These are phyloP conservation scores for Pogoniulus pusillus DNA, from an alignment of 2,797 vertebrate species.

Conservation along the genomic window DNA sequence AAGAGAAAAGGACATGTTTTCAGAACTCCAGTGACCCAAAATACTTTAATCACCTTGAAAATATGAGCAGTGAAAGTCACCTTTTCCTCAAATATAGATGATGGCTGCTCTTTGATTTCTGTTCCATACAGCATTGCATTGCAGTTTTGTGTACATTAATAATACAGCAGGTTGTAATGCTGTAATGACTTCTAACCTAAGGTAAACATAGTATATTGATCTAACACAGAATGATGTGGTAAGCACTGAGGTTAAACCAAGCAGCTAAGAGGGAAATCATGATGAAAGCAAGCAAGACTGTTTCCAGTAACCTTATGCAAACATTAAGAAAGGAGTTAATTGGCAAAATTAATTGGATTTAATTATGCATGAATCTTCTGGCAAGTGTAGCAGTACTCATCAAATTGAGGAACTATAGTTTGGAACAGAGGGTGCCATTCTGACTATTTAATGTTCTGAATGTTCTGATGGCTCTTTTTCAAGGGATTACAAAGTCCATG, in stretches of 20 bases:
- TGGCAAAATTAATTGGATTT: slow-evolving; percentile 31
- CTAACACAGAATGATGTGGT: not conserved
- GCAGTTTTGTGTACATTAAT: not conserved
- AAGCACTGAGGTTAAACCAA: not conserved
- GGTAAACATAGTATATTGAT: not conserved
- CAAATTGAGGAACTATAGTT: not conserved
- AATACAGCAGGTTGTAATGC: not conserved
- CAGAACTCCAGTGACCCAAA: not conserved
- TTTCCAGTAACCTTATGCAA: not conserved
- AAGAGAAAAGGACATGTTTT: not conserved
- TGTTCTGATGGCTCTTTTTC: not conserved
- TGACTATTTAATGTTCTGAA: not conserved
- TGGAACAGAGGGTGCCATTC: not conserved
- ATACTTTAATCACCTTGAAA: not conserved
- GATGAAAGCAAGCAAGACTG: not conserved
- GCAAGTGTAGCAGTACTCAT: not conserved
- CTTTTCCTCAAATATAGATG: not conserved
- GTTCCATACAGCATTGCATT: not conserved
- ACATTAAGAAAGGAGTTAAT: slow-evolving; percentile 24
- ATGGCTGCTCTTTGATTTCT: not conserved
- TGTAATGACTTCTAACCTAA: not conserved
- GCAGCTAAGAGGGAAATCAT: not conserved
- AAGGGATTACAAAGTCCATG: not conserved
- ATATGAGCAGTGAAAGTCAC: not conserved
- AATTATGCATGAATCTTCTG: slow-evolving; percentile 38